These are phyloP conservation scores for Ammodytes dubius DNA, from an alignment of 2,113 vertebrate genomes.

Conservation along the genomic window DNA sequence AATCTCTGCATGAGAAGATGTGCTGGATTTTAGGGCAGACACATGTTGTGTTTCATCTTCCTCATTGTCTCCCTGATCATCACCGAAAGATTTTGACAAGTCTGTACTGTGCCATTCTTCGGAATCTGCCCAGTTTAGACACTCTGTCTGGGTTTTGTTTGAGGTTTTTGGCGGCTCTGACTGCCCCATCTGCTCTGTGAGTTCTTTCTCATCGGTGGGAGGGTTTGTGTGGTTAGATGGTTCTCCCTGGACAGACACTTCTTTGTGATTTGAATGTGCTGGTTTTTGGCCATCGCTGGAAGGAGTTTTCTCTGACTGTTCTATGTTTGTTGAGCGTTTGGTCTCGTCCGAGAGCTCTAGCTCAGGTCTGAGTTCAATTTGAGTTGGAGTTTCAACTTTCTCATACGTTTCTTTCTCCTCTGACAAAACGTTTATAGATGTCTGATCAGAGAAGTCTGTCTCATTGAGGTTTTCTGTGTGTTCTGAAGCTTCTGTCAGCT, in stretches of 20 bases:
- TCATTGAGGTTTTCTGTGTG: conserved; percentile 21
- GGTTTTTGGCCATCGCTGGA: conserved; percentile 34
- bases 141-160: conserved; percentile 43
- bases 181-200: conserved; percentile 45
- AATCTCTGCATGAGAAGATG: conserved; percentile 32
- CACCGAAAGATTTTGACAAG: conserved; percentile 30
- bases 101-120: conserved; percentile 36
- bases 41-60: conserved; percentile 49
- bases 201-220: conserved; percentile 32
- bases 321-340: conserved; percentile 17
- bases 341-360: conserved; percentile 41
- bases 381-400: conserved; percentile 21
- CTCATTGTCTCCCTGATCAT: conserved; percentile 52
- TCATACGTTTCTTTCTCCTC: conserved; percentile 47
- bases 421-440: conserved; percentile 21
- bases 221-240: conserved; percentile 35
- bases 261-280: conserved; percentile 47
- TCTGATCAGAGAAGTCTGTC: conserved; percentile 29
- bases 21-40: conserved; percentile 30
- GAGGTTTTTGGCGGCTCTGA: conserved; percentile 41
- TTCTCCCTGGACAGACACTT: conserved; percentile 46
- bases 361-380: conserved; percentile 39
- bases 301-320: conserved; percentile 45
- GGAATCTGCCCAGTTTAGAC: conserved; percentile 29
- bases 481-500: conserved; percentile 46